Conservation (phyloP, 2,888 invertebrate genomes). For the Thereva nobilitata region DNA sequence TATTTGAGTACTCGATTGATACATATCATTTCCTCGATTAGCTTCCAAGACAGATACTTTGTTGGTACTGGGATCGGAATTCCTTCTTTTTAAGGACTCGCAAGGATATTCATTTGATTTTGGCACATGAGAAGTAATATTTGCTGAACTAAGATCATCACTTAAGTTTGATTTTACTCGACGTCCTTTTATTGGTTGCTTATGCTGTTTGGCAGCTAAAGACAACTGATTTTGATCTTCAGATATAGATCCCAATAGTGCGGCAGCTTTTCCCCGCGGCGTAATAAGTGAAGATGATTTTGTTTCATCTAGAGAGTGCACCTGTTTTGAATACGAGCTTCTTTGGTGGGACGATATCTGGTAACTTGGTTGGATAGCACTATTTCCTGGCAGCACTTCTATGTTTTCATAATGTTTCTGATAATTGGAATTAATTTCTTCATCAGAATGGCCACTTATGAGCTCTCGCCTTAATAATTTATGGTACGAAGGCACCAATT, state of each 20-base stretch:
- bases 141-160: constrained; percentile 43
- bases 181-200: constrained; percentile 41
- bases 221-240: constrained; percentile 44
- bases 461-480: constrained; percentile 49
- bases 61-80: constrained; percentile 71
- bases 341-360: constrained; percentile 38
- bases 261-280: constrained; percentile 47
- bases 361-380: constrained; percentile 17
- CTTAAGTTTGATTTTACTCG: constrained; percentile 47
- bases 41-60: constrained; percentile 58
- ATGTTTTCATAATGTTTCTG: constrained; percentile 45
- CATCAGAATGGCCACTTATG: constrained; percentile 58
- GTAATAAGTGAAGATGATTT: constrained; percentile 32
- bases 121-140: constrained; percentile 40
- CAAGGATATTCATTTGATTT: constrained; percentile 16
- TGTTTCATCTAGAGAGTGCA: constrained; percentile 40
- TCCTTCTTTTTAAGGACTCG: constrained; percentile 64
- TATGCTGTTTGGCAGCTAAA: constrained; percentile 39
- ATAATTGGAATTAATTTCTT: constrained; percentile 57
- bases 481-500: constrained; percentile 11
- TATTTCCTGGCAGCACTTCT: constrained; percentile 31
- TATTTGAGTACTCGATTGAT: constrained; percentile 58
- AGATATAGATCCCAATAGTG: constrained; percentile 47
- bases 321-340: constrained; percentile 44
- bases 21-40: constrained; percentile 58